Conservation (phyloP, 2,888 invertebrate species). For the Baronia brevicornis region DNA sequence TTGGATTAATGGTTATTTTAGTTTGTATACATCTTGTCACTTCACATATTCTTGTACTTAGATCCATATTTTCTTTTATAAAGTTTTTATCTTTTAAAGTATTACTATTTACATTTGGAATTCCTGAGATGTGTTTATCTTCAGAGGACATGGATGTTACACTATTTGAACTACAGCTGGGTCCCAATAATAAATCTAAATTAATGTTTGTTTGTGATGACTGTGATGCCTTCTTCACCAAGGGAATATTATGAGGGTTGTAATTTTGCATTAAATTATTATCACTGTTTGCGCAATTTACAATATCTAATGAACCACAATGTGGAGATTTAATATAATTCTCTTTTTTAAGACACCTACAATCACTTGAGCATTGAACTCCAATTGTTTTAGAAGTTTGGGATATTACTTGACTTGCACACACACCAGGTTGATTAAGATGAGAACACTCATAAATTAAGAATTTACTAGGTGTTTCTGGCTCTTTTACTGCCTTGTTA, state of each 20-base stretch:
- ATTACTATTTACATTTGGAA: conserved; percentile 9
- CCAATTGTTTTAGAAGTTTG: conserved; percentile 22
- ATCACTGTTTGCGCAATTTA: too few relatives aligned
- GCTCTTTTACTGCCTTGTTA: conserved; percentile 25
- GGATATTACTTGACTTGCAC: conserved; percentile 23
- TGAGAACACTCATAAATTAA: conserved; percentile 50
- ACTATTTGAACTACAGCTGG: conserved; percentile 24
- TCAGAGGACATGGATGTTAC: conserved; percentile 21
- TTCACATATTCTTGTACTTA: conserved; percentile 26
- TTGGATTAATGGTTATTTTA: conserved; percentile 61
- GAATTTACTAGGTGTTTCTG: conserved; percentile 39
- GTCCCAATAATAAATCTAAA: conserved; percentile 31
- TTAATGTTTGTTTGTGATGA: conserved; percentile 50
- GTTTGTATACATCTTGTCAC: conserved; percentile 56
- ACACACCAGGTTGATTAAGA: conserved; percentile 32
- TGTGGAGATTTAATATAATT: conserved; percentile 13
- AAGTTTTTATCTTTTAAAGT: conserved; percentile 7
- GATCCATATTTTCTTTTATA: conserved; percentile 5
- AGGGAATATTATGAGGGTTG: conserved; percentile 15
- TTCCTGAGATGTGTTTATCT: conserved; percentile 11
- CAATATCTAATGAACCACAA: conserved; percentile 15
- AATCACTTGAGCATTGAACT: conserved; percentile 19
- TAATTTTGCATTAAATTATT: conserved; percentile 19
- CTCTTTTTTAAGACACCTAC: conserved; percentile 14
- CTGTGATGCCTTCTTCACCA: conserved; percentile 31